Evolutionary conservation across 2,797 vertebrate genomes (phyloP).

Genomic region (Poecilia picta): DNA sequence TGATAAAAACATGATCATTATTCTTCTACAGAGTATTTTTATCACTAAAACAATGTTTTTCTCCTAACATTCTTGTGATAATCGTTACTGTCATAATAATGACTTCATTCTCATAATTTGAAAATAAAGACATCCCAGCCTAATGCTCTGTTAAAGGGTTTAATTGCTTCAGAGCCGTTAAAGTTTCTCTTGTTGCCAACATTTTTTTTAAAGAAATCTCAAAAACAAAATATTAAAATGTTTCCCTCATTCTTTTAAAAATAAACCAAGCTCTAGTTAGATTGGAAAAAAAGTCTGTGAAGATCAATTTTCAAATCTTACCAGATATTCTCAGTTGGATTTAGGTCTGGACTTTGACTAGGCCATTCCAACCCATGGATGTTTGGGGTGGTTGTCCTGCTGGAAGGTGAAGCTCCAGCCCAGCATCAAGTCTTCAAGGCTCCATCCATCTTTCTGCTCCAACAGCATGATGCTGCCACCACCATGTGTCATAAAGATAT

Average conservation of each 20-base stretch:
- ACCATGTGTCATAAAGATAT: background rate
- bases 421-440: background rate
- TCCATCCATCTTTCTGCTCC: background rate
- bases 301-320: background rate
- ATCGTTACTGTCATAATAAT: too few species aligned
- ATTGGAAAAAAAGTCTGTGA: background rate
- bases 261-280: background rate
- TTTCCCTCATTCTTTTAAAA: background rate
- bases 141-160: background rate
- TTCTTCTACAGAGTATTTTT: too few species aligned
- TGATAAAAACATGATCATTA: too few species aligned
- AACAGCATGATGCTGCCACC: background rate
- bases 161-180: background rate
- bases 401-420: too few species aligned
- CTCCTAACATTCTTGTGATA: too few species aligned
- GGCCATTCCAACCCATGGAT: background rate
- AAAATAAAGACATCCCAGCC: too few species aligned
- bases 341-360: background rate
- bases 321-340: background rate
- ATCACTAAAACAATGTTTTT: too few species aligned
- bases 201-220: background rate
- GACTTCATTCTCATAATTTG: too few species aligned
- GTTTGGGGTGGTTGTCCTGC: background rate
- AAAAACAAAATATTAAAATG: background rate
- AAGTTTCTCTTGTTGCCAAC: background rate